A percentile compares a stretch with the other conserved stretches of the same genome.
phyloP scores from a whole-genome alignment of 2,113 vertebrate genomes.

The Tachysurus fulvidraco region DNA sequence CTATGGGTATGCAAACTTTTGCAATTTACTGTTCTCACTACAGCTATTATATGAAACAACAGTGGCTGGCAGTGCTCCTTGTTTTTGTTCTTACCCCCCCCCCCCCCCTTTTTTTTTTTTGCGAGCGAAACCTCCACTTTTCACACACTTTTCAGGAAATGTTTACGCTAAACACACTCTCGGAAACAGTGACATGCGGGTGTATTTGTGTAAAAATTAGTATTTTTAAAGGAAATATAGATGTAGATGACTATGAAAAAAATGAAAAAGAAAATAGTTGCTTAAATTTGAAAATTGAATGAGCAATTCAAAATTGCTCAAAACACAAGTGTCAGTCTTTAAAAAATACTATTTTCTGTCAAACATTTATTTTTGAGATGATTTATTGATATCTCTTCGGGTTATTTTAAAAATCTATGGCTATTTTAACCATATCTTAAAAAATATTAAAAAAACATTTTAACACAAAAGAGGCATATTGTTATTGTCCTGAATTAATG shows the following conservation, averaged over 20 bases:
- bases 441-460: background rate
- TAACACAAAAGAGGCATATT: background rate
- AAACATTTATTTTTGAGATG: no score
- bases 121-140: background rate
- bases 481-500: background rate
- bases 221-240: background rate
- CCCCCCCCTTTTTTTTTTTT: background rate
- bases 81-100: no score
- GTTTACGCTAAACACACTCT: constrained; percentile 42
- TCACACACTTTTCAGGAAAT: constrained; percentile 8
- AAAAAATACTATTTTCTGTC: background rate
- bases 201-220: background rate
- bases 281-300: background rate
- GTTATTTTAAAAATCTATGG: background rate
- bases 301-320: background rate
- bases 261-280: background rate
- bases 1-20: constrained; percentile 19
- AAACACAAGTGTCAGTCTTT: background rate
- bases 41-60: background rate
- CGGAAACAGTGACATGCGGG: constrained; percentile 3
- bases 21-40: background rate
- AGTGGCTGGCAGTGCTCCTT: background rate
- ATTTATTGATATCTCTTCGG: background rate
- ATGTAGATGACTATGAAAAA: background rate
- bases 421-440: background rate